These are phyloP conservation scores for Enteromius argenteus DNA, from an alignment of 2,797 vertebrate species.

Conservation along the genomic window DNA sequence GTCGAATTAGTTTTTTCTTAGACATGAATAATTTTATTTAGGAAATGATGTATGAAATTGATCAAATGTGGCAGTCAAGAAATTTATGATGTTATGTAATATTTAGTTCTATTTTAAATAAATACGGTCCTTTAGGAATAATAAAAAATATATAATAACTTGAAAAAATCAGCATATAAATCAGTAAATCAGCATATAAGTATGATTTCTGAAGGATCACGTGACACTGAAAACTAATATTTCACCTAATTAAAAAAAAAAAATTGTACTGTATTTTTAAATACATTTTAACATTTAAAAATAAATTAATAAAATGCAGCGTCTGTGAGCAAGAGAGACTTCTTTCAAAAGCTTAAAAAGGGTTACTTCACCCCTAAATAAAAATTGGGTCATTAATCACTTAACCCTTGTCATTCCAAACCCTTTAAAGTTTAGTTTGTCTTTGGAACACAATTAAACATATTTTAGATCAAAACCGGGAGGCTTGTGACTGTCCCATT, in stretches of 20 bases:
- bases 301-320: background rate
- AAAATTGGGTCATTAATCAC: too few relatives aligned
- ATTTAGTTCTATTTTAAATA: background rate
- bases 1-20: background rate
- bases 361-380: too few relatives aligned
- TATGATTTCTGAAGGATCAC: background rate
- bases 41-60: background rate
- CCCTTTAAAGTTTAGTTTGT: too few relatives aligned
- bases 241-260: too few relatives aligned
- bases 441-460: too few relatives aligned
- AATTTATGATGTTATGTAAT: background rate
- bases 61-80: background rate
- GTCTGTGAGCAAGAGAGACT: background rate
- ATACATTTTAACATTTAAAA: too few relatives aligned
- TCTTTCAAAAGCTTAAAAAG: background rate
- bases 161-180: background rate
- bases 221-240: background rate
- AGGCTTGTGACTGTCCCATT: too few relatives aligned
- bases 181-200: background rate
- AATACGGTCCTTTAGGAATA: background rate
- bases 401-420: too few relatives aligned
- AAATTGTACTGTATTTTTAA: background rate
- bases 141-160: background rate
- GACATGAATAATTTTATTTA: background rate
- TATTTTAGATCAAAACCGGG: too few relatives aligned